Base-by-base conservation (phyloP, 1,140 invertebrate species). In the Bombus confusus region DNA sequence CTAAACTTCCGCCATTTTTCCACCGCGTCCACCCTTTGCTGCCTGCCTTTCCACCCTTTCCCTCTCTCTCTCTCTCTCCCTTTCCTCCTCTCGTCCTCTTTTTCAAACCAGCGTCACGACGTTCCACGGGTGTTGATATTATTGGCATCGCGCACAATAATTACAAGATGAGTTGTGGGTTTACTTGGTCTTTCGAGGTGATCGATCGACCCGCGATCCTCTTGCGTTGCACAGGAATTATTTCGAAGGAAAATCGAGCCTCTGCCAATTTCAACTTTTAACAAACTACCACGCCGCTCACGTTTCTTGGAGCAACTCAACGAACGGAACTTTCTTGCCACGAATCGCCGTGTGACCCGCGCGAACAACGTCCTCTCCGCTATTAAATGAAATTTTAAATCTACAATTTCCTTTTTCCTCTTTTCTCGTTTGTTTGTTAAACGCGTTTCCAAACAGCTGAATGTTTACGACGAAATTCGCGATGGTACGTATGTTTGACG, bases 191-290 rank as follows among this genome's bases (percentile, higher is more conserved):
- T 31, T 80, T 43, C 68, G 76, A 1, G 41, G 81, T 87, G 88
- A 90, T 89, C 74, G 88, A 90, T 90, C 86, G 88, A 62, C 69
- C 66, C 22, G 1, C 57, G 41, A 80, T 74, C 37, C 22, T 13
- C 71, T 72, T 66, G 85, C n/a, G 64, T 66, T 68, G 80, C 66
- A 68, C 47, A 71, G 75, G 52, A 87, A 80, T 88, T 88, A 86
- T 88, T 89, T 83, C 84, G 74, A 77, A 75, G 87, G 66, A 82
- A 81, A 80, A 89, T 88, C 87, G 83, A 88, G 87, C 78, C 79
- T 85, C 83, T 75, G 57, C 83, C 87, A 89, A 89, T 88, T 88
- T 89, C 85, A 88, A 89, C 85, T 88, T 89, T 89, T 88, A 89
- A 89, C 83, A 88, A 89, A 89, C 88, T 89, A 88, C 57, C 62